phyloP scores from a whole-genome alignment of 2,113 vertebrate genomes.

The Oriolus oriolus region DNA sequence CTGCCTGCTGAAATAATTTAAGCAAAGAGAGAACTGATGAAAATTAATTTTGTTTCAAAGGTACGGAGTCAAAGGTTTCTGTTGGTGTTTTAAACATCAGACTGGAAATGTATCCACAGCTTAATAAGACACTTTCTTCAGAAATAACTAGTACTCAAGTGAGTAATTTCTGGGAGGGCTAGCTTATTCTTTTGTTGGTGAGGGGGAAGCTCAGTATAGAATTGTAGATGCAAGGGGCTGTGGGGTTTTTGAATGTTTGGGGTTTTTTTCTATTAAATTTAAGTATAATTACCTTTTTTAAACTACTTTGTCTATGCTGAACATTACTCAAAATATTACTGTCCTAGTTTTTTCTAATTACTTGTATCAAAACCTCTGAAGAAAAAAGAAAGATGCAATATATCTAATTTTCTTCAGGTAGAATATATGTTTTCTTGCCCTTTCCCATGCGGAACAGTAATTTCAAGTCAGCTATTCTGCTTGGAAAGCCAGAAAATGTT shows the following conservation, averaged over 20 bases:
- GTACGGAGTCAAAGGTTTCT: conserved; percentile 91
- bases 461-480: not conserved
- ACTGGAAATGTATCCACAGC: conserved; percentile 89
- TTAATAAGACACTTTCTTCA: conserved; percentile 77
- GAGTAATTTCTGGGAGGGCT: not conserved
- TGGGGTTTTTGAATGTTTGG: not conserved
- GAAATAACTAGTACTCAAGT: conserved; percentile 93
- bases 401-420: not conserved
- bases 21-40: conserved; percentile 1
- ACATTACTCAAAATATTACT: not conserved
- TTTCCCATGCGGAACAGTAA: not conserved
- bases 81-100: conserved; percentile 90
- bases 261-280: not conserved
- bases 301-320: not conserved
- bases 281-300: not conserved
- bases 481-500: not conserved
- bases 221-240: not conserved
- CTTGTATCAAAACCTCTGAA: not conserved
- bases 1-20: not conserved
- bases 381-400: not conserved
- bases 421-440: not conserved
- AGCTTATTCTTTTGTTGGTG: not conserved
- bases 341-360: not conserved
- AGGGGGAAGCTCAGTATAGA: not conserved
- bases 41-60: conserved; percentile 69